These are phyloP conservation scores for Microctenopoma steveboyesi DNA, from an alignment of 2,797 vertebrate genomes.

Conservation along the genomic window DNA sequence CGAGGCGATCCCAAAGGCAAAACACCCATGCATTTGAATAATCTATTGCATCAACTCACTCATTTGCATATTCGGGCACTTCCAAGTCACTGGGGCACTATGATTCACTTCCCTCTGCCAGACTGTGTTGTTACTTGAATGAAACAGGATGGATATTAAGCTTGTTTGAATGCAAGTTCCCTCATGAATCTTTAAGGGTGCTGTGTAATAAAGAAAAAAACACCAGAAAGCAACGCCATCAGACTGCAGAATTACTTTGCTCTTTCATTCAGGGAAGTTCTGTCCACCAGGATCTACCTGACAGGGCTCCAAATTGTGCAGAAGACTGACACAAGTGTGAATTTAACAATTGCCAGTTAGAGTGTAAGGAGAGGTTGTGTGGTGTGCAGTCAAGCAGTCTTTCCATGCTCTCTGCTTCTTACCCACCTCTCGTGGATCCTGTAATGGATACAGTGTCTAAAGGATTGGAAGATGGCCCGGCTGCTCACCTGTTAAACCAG, in stretches of 20 bases:
- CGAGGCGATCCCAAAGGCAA: constrained; percentile 64
- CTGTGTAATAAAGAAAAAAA: constrained; percentile 41
- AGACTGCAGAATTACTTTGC: constrained; percentile 55
- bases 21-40: constrained; percentile 72
- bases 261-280: constrained; percentile 47
- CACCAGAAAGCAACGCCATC: constrained; percentile 9
- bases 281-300: constrained; percentile 63
- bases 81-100: constrained; percentile 68
- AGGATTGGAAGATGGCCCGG: constrained; percentile 64
- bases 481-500: constrained; percentile 72
- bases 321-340: constrained; percentile 72
- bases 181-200: constrained; percentile 70
- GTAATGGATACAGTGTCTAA: constrained; percentile 74
- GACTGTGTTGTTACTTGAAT: constrained; percentile 53
- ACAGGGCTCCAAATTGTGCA: constrained; percentile 65
- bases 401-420: constrained; percentile 64
- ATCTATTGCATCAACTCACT: constrained; percentile 67
- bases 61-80: constrained; percentile 77
- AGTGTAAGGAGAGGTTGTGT: constrained; percentile 61
- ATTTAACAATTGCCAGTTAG: constrained; percentile 75
- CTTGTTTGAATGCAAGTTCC: constrained; percentile 62
- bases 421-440: constrained; percentile 69
- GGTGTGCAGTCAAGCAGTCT: constrained; percentile 70
- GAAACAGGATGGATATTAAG: constrained; percentile 66
- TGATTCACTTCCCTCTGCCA: constrained; percentile 71